These are phyloP conservation scores for Sebastes trivittatus DNA, from an alignment of 2,797 vertebrate species.

Conservation along the genomic window DNA sequence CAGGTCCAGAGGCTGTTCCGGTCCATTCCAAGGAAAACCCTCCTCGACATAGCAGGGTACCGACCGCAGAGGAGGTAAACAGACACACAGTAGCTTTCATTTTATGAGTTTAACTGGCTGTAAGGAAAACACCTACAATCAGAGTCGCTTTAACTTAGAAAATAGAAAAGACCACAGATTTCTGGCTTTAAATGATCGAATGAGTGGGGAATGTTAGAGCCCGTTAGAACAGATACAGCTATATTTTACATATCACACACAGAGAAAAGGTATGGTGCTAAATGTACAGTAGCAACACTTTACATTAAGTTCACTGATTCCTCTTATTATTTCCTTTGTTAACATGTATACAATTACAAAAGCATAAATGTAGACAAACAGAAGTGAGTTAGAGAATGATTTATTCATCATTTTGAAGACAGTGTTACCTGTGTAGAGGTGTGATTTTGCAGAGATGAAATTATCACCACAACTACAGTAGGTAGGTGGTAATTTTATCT, in stretches of 20 bases:
- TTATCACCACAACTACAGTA: no score
- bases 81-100: neutral
- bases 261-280: neutral
- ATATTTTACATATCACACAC: neutral
- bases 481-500: no score
- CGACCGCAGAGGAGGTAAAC: conserved; percentile 91
- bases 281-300: neutral
- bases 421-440: neutral
- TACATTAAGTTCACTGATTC: neutral
- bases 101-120: neutral
- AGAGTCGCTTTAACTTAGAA: neutral
- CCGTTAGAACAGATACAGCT: no score
- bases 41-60: conserved; percentile 94
- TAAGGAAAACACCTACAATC: neutral
- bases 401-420: neutral
- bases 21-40: conserved; percentile 97
- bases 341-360: neutral
- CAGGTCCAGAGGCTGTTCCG: conserved; percentile 99
- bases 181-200: neutral
- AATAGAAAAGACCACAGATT: neutral
- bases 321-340: neutral
- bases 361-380: neutral
- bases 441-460: no score
- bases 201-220: neutral
- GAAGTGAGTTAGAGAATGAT: neutral